These are phyloP conservation scores for Nylanderia fulva DNA, from an alignment of 1,140 invertebrate genomes.

Conservation along the genomic window DNA sequence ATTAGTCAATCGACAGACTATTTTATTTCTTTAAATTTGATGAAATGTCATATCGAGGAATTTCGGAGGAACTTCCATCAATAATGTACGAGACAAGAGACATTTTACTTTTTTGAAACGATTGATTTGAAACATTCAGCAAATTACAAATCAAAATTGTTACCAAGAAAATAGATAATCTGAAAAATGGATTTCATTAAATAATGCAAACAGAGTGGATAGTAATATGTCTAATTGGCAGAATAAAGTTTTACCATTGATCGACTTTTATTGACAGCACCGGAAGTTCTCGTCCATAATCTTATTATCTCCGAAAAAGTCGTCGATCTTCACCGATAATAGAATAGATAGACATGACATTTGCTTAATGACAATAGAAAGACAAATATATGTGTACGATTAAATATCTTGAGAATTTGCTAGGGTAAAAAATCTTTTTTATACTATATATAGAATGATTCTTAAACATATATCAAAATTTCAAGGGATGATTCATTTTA, in stretches of 20 bases:
- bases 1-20: background rate
- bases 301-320: conserved; percentile 6
- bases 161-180: background rate
- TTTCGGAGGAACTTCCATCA: background rate
- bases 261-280: background rate
- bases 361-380: background rate
- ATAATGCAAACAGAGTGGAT: background rate
- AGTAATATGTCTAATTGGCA: background rate
- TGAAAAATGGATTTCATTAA: background rate
- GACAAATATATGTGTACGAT: conserved; percentile 3
- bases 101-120: background rate
- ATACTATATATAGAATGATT: background rate
- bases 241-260: conserved; percentile 23
- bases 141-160: background rate
- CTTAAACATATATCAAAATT: too few relatives aligned
- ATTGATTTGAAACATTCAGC: background rate
- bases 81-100: background rate
- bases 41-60: background rate
- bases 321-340: conserved; percentile 14
- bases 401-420: background rate
- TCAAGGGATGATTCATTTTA: too few relatives aligned
- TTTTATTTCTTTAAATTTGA: background rate
- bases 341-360: background rate
- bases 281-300: conserved; percentile 17
- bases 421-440: background rate